These are phyloP conservation scores for Stichodactyla mertensii DNA, from an alignment of 64 coral and sea anemone species.

Conservation along the genomic window DNA sequence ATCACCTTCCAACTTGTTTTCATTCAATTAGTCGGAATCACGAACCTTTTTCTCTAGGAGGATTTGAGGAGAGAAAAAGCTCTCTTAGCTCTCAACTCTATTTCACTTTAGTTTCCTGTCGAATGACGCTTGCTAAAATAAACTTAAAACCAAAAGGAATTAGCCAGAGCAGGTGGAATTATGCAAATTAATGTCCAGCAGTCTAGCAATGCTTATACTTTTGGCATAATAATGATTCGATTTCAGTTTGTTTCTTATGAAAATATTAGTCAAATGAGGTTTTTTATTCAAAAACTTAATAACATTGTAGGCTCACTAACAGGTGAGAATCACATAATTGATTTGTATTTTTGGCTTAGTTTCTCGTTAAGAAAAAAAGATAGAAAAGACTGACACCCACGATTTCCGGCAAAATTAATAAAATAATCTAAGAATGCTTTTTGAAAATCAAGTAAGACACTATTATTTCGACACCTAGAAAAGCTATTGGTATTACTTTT, in stretches of 20 bases:
- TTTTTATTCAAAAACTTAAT: no score
- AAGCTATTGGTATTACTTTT: neutral
- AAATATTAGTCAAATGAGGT: neutral
- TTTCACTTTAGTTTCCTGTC: neutral
- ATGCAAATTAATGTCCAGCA: conserved; percentile 4
- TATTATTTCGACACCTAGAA: no score
- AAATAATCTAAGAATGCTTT: no score
- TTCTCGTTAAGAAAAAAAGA: neutral
- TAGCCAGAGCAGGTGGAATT: conserved; percentile 12
- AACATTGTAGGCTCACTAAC: no score
- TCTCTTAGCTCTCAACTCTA: neutral
- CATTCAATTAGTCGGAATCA: neutral
- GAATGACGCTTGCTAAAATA: neutral
- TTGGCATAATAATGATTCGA: neutral
- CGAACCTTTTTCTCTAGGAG: no score
- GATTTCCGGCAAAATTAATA: neutral
- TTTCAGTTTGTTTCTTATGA: neutral
- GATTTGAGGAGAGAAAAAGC: neutral
- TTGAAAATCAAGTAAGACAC: no score
- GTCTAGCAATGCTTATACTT: neutral
- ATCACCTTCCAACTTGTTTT: no score
- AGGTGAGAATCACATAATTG: neutral
- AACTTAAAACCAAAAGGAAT: neutral
- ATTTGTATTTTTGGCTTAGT: neutral
- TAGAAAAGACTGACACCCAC: neutral